Evolutionary conservation across 2,888 invertebrate genomes (phyloP), one percentile per base, ranked within the genome.

Genomic region (Chrysina gloriosa): DNA sequence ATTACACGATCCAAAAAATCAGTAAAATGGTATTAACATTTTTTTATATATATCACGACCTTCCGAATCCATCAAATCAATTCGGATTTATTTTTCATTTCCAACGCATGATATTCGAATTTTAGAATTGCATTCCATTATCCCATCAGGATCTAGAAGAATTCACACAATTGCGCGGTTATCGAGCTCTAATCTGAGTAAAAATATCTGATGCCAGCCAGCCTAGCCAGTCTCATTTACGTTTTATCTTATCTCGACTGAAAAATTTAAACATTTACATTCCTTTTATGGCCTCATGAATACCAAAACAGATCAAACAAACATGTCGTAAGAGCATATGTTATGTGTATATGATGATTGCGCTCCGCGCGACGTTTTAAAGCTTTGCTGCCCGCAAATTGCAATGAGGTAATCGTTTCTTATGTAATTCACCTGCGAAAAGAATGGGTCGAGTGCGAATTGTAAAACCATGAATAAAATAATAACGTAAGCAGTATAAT

Each of bases 191-290:
- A 11, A 36, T 36, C 36, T 36, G 11, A n/a, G 4, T 9, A 11
- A 9, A 36, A 36, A n/a, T n/a, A n/a, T 36, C 14, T 36, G 4
- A 36, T n/a, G 4, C 36, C 14, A 36, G 14, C 36, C 9, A 36
- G 36, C 36, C 36, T n/a, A n/a, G 11, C n/a, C n/a, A n/a, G 5
- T 36, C 14, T 2, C 14, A n/a, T 36, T 11, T 11, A 14, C n/a
- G 4, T n/a, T 4, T n/a, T 36, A 36, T 11, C 36, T 36, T 36
- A 36, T 36, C 36, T 9, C 36, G 14, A 3, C 36, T 36, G 1
- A 36, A 36, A 36, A 11, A 48, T 48, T 39, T 48, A 25, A 21
- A n/a, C 48, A 11, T 21, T 48, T 23, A 25, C 48, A 48, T 48
- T 39, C 48, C 23, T 11, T 48, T 48, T 48, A 25, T 25, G 11